Base-by-base conservation (phyloP, 2,113 vertebrate genomes). In the Typhlomys cinereus region DNA sequence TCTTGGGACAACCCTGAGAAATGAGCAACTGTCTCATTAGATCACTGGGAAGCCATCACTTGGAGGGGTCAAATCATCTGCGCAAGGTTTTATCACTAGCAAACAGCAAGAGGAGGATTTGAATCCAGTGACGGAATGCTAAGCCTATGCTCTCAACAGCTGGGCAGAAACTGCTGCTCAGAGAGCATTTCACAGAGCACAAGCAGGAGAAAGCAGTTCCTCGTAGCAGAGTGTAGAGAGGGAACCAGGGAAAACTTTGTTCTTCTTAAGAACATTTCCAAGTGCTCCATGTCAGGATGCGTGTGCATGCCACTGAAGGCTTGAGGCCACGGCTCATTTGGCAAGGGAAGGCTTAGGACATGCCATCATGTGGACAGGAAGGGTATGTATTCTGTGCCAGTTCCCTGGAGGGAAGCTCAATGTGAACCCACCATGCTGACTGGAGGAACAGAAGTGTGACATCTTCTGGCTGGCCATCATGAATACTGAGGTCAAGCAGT, bases 301-400 rank as follows among this genome's bases (percentile, higher is more conserved):
- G 18, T 1, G 5, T 10, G 61, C 64, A 64, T 4, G 20, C 27
- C 78, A 41, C 34, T 39, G 44, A 52, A 87, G 41, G 14, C 48
- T 59, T 48, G 44, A 86, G 29, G 1, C 34, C 85, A 27, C 23
- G 7, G n/a, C n/a, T 29, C 25, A 48, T 21, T n/a, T 18, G 36
- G 9, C 3, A 4, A 82, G 29, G 54, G 21, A 1, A 0, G 18
- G 3, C 2, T 3, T 10, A 29, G n/a, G 46, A 10, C 7, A 2
- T 15, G 25, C 27, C 29, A 17, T 61, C 41, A 8, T 44, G 13
- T 11, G 39, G 41, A 64, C 27, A 54, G 4, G 44, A 59, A 73
- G 41, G 13, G 17, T 83, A 34, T 11, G 2, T 27, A 46, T 62
- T 85, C 61, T 5, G 36, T 14, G 2, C 12, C 59, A 74, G 7